Percentiles rank a stretch among this genome's conserved stretches.
Conservation (phyloP, 2,797 vertebrate genomes). For the Mormyrops boulengeri region DNA sequence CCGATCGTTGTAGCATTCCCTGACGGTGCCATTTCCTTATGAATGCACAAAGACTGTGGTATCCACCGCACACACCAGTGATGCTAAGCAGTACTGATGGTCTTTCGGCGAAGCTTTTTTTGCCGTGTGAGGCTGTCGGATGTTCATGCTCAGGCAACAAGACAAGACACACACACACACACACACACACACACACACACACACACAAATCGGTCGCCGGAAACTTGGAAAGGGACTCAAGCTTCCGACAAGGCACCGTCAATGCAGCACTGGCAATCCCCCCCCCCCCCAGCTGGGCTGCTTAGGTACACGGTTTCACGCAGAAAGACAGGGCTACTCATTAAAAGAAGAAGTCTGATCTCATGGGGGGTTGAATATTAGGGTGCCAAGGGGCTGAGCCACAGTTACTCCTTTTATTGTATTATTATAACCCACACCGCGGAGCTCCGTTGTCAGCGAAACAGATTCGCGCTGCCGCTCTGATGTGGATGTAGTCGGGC, state of each 20-base stretch:
- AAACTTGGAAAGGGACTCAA: slow-evolving; percentile 10
- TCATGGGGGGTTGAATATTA: not conserved
- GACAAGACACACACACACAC: not conserved
- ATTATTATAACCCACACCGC: not conserved
- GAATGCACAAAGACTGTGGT: not conserved
- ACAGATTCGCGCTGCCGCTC: not conserved
- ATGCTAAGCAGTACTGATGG: not conserved
- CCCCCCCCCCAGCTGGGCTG: not conserved
- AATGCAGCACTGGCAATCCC: slow-evolving; percentile 5
- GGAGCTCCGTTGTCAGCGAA: not conserved
- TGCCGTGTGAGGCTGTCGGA: slow-evolving; percentile 36
- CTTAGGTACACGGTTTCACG: slow-evolving; percentile 11
- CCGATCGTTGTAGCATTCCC: not conserved
- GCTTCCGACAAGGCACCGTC: not conserved
- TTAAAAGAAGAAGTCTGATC: slow-evolving; percentile 9
- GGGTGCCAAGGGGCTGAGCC: not conserved
- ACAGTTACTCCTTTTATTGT: not conserved
- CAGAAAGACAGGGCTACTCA: slow-evolving; percentile 13
- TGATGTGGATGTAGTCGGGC: not conserved
- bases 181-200: not conserved
- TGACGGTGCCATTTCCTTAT: not conserved
- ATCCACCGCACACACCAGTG: not conserved
- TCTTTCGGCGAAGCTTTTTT: not conserved
- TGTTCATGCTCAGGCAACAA: not conserved
- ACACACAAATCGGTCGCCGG: not conserved